Percentiles rank a stretch among this genome's conserved stretches.
phyloP scores from a whole-genome alignment of 2,888 invertebrate species.

The Molanna angustata region DNA sequence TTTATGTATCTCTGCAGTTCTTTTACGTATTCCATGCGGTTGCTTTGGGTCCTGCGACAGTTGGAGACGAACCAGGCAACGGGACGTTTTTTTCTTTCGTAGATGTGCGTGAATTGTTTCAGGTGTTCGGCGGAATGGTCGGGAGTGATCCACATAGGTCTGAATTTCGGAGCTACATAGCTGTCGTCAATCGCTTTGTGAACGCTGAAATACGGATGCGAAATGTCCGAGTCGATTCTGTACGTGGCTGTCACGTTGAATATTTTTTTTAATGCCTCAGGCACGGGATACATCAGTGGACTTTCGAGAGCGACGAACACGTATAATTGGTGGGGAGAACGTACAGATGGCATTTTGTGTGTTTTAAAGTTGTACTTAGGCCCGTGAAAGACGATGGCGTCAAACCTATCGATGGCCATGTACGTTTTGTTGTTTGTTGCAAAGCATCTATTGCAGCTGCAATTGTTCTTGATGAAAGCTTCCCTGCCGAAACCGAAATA shows the following conservation, averaged over 20 bases:
- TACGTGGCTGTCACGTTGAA: slow-evolving; percentile 60
- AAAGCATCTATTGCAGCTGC: no score
- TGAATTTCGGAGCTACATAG: slow-evolving; percentile 37
- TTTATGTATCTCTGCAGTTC: slow-evolving; percentile 55
- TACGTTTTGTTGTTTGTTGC: no score
- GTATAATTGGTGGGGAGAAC: slow-evolving; percentile 43
- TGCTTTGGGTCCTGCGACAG: slow-evolving; percentile 47
- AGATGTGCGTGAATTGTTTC: neutral
- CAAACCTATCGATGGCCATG: slow-evolving; percentile 47
- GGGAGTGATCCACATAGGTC: slow-evolving; percentile 37
- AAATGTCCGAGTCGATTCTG: slow-evolving; percentile 51
- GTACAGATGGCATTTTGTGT: slow-evolving; percentile 3
- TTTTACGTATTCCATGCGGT: slow-evolving; percentile 44
- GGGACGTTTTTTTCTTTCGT: slow-evolving; percentile 45
- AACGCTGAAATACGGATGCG: slow-evolving; percentile 44
- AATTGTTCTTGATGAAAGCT: no score
- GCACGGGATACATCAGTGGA: slow-evolving; percentile 36
- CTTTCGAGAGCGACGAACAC: slow-evolving; percentile 52
- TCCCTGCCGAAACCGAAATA: no score
- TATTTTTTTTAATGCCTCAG: slow-evolving; percentile 40
- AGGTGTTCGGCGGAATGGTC: neutral
- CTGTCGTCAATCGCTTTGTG: slow-evolving; percentile 38
- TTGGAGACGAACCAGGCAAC: slow-evolving; percentile 59
- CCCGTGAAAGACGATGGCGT: slow-evolving; percentile 55
- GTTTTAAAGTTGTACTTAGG: slow-evolving; percentile 39